Percentiles rank a stretch among this genome's conserved stretches.
Evolutionary conservation across 2,113 vertebrate species (phyloP).

Genomic region (Ophiodon elongatus): DNA sequence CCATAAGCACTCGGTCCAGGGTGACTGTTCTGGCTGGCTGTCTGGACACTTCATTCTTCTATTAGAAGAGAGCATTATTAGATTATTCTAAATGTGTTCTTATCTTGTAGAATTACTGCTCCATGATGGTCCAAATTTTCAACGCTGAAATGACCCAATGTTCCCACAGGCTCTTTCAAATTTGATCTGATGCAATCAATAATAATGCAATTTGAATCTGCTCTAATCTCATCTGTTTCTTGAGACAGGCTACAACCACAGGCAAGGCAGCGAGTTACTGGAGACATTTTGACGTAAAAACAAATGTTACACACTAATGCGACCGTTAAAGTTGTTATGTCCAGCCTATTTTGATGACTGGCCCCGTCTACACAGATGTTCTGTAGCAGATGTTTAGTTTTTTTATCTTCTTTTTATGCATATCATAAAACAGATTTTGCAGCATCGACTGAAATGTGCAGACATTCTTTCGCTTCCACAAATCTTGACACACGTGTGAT

Average conservation of each 20-base stretch:
- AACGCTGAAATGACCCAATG: slow-evolving; percentile 15
- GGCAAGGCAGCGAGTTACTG: slow-evolving; percentile 11
- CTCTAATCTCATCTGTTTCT: slow-evolving; percentile 27
- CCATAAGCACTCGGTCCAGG: background rate
- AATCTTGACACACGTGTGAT: slow-evolving; percentile 4
- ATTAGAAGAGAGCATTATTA: slow-evolving; percentile 37
- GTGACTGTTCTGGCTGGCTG: background rate
- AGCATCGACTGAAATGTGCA: background rate
- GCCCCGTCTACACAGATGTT: background rate
- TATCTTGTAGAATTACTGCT: slow-evolving; percentile 7
- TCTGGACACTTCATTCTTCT: background rate
- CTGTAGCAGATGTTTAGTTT: background rate
- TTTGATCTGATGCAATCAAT: slow-evolving; percentile 35
- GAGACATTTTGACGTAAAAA: background rate
- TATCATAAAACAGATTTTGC: slow-evolving; percentile 1
- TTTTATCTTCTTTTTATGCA: background rate
- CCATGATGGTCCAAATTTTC: background rate
- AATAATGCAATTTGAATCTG: slow-evolving; percentile 25
- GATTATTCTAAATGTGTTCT: slow-evolving; percentile 28
- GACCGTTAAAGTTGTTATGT: background rate
- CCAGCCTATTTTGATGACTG: background rate
- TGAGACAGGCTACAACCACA: background rate
- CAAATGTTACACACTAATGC: background rate
- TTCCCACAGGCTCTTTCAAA: slow-evolving; percentile 17
- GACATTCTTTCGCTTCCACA: slow-evolving; percentile 20